Evolutionary conservation across 2,113 vertebrate species (phyloP).

Genomic region (Cochlearius cochlearius): DNA sequence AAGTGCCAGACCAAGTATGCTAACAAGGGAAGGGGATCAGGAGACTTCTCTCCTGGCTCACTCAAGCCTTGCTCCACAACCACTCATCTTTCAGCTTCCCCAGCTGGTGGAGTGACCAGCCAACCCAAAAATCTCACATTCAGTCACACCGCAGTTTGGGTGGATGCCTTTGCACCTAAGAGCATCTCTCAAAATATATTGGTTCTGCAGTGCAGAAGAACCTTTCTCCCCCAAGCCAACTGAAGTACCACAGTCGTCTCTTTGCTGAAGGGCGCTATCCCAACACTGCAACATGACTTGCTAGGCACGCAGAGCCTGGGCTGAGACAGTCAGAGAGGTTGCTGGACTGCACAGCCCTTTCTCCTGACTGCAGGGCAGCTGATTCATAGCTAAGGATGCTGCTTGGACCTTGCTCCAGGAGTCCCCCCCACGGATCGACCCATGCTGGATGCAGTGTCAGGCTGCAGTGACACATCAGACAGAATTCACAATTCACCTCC

Average conservation of each 20-base stretch:
- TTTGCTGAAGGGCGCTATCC: not conserved
- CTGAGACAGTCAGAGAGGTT: not conserved
- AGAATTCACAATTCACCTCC: not conserved
- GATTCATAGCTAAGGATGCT: not conserved
- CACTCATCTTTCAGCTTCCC: not conserved
- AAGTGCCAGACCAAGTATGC: not conserved
- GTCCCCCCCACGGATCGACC: accelerated
- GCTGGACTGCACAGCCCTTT: not conserved
- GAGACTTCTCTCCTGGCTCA: not conserved
- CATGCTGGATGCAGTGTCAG: not conserved
- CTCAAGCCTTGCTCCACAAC: not conserved
- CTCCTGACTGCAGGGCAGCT: not conserved
- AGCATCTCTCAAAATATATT: not conserved
- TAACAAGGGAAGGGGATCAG: not conserved
- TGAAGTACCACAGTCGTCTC: accelerated
- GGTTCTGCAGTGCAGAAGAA: not conserved
- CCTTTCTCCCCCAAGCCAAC: not conserved
- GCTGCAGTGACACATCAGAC: not conserved
- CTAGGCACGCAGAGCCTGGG: not conserved
- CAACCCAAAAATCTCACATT: not conserved
- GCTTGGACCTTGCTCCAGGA: not conserved
- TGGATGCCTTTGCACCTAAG: not conserved
- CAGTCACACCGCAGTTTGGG: not conserved
- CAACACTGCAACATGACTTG: not conserved
- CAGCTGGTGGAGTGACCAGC: not conserved